Evolutionary conservation across 2,888 invertebrate species (phyloP).

Genomic region (Nesidiocoris tenuis): DNA sequence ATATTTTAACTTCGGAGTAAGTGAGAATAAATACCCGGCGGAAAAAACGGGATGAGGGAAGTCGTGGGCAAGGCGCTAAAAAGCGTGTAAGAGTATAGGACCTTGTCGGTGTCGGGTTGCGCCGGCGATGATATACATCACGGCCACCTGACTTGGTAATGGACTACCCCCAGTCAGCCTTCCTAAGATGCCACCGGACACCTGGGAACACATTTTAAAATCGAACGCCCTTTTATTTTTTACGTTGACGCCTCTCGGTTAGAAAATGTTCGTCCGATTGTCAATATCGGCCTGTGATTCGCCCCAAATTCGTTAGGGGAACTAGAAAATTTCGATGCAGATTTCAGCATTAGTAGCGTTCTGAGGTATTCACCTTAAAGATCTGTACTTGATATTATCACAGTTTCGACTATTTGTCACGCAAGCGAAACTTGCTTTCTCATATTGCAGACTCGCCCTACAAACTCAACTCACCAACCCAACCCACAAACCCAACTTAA

Average conservation of each 20-base stretch:
- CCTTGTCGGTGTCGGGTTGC: slow-evolving; percentile 37
- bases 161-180: slow-evolving; percentile 14
- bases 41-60: neutral
- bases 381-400: too few relatives aligned
- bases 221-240: slow-evolving; percentile 25
- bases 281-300: too few relatives aligned
- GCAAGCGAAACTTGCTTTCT: too few relatives aligned
- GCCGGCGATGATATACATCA: slow-evolving; percentile 42
- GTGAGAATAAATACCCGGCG: slow-evolving; percentile 43
- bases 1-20: slow-evolving; percentile 33
- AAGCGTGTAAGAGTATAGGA: slow-evolving; percentile 44
- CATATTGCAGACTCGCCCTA: too few relatives aligned
- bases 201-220: slow-evolving; percentile 37
- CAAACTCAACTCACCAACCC: too few relatives aligned
- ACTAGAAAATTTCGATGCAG: too few relatives aligned
- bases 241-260: neutral
- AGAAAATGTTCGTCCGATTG: neutral
- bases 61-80: slow-evolving; percentile 39
- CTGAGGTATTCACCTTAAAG: too few relatives aligned
- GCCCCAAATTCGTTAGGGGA: too few relatives aligned
- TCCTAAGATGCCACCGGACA: slow-evolving; percentile 25
- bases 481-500: too few relatives aligned
- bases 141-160: slow-evolving; percentile 37
- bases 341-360: too few relatives aligned
- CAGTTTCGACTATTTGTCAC: too few relatives aligned